Percentiles rank a stretch among this genome's conserved stretches.
Conservation (phyloP, 1,140 invertebrate species). For the Trachymyrmex cornetzi region DNA sequence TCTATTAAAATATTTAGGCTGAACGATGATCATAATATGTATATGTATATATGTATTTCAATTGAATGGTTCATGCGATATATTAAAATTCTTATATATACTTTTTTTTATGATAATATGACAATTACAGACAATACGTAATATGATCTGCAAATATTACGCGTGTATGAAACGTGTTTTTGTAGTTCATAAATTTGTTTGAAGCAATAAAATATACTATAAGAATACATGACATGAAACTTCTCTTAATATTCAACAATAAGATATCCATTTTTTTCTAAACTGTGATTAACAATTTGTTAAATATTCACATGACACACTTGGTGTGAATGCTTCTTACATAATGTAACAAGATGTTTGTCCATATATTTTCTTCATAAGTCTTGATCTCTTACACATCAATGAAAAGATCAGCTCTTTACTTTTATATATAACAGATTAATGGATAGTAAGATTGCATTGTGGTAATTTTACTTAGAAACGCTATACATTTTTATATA, state of each 20-base stretch:
- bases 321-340: constrained; percentile 49
- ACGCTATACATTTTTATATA: constrained; percentile 16
- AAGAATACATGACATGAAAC: constrained; percentile 20
- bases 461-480: constrained; percentile 41
- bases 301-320: constrained; percentile 39
- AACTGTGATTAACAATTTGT: constrained; percentile 25
- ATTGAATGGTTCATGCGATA: constrained; percentile 1
- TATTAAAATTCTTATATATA: constrained; percentile 29
- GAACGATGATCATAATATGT: not conserved
- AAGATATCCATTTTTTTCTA: constrained; percentile 27
- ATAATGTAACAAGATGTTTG: constrained; percentile 59
- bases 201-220: constrained; percentile 18
- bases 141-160: not conserved
- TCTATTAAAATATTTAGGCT: constrained; percentile 25
- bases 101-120: not conserved
- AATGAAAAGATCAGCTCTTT: constrained; percentile 38
- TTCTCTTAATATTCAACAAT: constrained; percentile 23
- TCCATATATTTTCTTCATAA: constrained; percentile 24
- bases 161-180: not conserved
- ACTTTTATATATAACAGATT: constrained; percentile 49
- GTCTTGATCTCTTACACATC: constrained; percentile 38
- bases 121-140: not conserved
- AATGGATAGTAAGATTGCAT: constrained; percentile 37
- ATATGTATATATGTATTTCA: constrained; percentile 2
- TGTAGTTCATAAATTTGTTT: constrained; percentile 4